Evolutionary conservation across 64 coral and sea anemone genomes (phyloP).

Genomic region (Actinia tenebrosa): DNA sequence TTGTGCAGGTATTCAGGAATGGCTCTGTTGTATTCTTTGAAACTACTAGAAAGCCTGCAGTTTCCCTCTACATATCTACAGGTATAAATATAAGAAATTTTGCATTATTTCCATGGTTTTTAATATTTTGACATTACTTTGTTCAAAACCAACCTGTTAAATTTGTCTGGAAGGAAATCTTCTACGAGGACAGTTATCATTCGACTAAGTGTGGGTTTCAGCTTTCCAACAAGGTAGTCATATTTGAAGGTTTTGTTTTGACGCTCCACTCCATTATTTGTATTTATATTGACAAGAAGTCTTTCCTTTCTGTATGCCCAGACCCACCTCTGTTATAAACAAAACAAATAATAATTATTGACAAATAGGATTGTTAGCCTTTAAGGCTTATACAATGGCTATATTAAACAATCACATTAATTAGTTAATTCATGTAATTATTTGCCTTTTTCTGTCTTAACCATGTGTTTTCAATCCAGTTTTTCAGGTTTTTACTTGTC

Average conservation of each 20-base stretch:
- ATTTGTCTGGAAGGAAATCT: conserved; percentile 44
- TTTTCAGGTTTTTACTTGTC: background rate
- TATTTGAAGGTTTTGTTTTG: conserved; percentile 31
- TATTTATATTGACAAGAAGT: conserved; percentile 35
- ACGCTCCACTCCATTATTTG: conserved; percentile 39
- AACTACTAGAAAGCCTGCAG: background rate
- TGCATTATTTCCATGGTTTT: background rate
- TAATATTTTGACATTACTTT: background rate
- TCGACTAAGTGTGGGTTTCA: conserved; percentile 9
- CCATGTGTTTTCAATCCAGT: conserved; percentile 22
- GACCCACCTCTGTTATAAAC: conserved; percentile 23
- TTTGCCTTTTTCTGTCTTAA: conserved; percentile 32
- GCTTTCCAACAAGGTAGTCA: conserved; percentile 19
- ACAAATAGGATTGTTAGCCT: too few species aligned
- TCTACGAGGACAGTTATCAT: conserved; percentile 21
- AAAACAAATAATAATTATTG: too few species aligned
- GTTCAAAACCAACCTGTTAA: conserved; percentile 3
- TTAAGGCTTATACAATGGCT: background rate
- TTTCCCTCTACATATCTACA: conserved; percentile 33
- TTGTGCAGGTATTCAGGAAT: conserved; percentile 26
- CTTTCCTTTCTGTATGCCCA: conserved; percentile 59
- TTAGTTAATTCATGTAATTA: background rate
- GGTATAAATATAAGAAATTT: background rate
- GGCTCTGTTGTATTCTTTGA: conserved; percentile 6
- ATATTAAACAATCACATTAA: too few species aligned